Percentiles rank a stretch among this genome's conserved stretches.
These are phyloP conservation scores for Aspidapion aeneum DNA, from an alignment of 2,888 invertebrate species.

Conservation along the genomic window DNA sequence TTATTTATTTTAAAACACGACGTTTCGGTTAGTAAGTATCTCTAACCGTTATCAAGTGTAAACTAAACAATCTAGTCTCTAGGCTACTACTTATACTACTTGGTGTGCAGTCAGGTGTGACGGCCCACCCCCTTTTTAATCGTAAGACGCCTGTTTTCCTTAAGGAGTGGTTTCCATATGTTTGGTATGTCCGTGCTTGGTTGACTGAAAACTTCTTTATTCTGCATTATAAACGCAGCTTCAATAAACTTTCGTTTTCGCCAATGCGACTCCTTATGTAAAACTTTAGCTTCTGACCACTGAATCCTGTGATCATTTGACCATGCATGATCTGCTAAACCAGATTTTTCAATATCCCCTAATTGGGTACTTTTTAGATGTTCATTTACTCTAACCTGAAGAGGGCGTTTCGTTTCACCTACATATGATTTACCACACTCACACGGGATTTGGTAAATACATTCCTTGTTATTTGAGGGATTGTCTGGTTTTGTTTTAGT, in stretches of 20 bases:
- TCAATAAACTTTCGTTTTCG: background rate
- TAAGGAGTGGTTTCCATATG: background rate
- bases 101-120: too few species aligned
- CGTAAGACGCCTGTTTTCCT: background rate
- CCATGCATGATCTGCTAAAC: background rate
- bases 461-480: too few species aligned
- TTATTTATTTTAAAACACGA: background rate
- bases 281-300: background rate
- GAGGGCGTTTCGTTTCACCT: too few species aligned
- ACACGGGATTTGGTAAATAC: too few species aligned
- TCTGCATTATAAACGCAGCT: background rate
- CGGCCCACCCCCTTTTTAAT: background rate
- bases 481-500: too few species aligned
- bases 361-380: background rate
- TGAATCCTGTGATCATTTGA: background rate
- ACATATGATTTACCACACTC: too few species aligned
- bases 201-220: background rate
- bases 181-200: background rate
- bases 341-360: background rate
- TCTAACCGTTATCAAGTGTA: background rate
- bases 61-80: background rate
- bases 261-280: background rate
- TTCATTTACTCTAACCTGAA: too few species aligned
- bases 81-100: background rate
- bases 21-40: background rate